Evolutionary conservation across 2,113 vertebrate species (phyloP), one percentile per base, ranked within the genome.

Genomic region (Haplochromis vanheusdeni): DNA sequence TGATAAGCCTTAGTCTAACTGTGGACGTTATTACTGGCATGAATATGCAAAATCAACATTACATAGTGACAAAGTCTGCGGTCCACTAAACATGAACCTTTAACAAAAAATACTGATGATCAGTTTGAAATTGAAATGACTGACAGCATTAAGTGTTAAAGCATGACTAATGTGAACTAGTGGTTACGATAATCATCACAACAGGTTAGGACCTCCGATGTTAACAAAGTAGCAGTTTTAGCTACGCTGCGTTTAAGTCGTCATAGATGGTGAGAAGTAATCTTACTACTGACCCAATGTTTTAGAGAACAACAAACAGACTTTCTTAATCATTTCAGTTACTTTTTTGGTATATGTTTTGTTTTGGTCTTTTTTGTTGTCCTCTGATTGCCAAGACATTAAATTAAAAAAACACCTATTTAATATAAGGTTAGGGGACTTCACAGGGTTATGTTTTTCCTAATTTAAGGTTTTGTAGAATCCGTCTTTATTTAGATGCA

Each of bases 61-160:
- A 65, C 33, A 65, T 37, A 65, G 33, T 7, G 4, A 65, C 33
- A 65, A 65, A 37, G 33, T 65, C 35, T 21, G 62, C 4, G 35
- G 19, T 14, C 62, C 11, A 68, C 35, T 68, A 68, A 68, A 21
- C 12, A 68, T 2, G 6, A 68, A 21, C n/a, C 19, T 68, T 40
- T 68, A 40, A 68, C 35, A 40, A 68, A 40, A 68, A 21, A 68
- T 40, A 3, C 35, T 23, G 62, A 68, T 23, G 62, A 68, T 68
- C 35, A 68, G 62, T 23, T 0, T 40, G 35, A 68, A 40, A 68
- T 40, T 40, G 33, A 40, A 68, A 21, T 68, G 19, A 37, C n/a
- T 40, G 62, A 13, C 62, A 68, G 62, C 62, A 40, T 68, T 68
- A 40, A 23, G 19, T 21, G n/a, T 68, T 68, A 68, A 40, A 68